Percentiles rank a stretch among this genome's conserved stretches.
Conservation (phyloP, 2,113 vertebrate genomes). For the Notarius lentiginosus region DNA sequence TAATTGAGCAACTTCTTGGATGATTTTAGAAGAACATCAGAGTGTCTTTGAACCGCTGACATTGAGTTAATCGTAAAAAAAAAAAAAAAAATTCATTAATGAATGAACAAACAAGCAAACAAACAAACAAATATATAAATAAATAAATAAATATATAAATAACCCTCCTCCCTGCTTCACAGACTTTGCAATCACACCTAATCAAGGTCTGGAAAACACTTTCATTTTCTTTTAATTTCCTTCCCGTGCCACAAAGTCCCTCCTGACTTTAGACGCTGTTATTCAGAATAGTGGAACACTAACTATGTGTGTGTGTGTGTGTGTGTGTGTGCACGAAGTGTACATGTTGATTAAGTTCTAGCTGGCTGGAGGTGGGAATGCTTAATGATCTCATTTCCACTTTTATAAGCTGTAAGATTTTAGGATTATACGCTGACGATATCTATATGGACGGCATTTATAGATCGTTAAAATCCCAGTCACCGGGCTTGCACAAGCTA, state of each 20-base stretch:
- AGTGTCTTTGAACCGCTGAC: not conserved
- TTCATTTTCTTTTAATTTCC: slow-evolving; percentile 2
- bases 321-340: not conserved
- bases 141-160: not conserved
- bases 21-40: not conserved
- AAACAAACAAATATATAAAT: not conserved
- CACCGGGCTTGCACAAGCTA: no score
- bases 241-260: not conserved
- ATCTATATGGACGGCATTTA: not conserved
- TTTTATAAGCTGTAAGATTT: not conserved
- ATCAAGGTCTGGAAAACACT: slow-evolving; percentile 7
- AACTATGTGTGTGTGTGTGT: not conserved
- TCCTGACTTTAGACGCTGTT: not conserved
- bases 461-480: no score
- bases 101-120: not conserved
- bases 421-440: not conserved
- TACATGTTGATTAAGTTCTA: not conserved
- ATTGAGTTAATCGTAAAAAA: not conserved
- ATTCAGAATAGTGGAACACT: not conserved
- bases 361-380: not conserved
- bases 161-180: not conserved
- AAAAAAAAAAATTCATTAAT: not conserved
- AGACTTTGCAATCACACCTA: not conserved
- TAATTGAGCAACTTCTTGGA: not conserved
- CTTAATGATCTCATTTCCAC: not conserved